Conservation (phyloP, 2,888 invertebrate genomes). For the Sinodicranocentrus sp. region DNA sequence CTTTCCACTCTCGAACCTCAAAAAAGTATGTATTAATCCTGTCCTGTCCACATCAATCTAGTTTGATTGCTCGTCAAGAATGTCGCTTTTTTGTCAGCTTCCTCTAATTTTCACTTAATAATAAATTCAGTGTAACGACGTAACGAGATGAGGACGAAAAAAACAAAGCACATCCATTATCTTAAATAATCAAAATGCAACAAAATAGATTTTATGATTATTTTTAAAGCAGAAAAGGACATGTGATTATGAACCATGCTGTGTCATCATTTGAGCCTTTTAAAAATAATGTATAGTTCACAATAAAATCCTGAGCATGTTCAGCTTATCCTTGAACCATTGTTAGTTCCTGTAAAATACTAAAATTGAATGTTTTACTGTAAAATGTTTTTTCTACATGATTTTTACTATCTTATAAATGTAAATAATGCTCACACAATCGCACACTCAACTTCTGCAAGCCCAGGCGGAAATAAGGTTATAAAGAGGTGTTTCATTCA, state of each 20-base stretch:
- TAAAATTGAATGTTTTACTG: background rate
- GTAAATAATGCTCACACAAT: background rate
- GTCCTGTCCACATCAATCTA: slow-evolving; percentile 1
- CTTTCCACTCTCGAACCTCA: background rate
- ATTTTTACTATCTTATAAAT: slow-evolving; percentile 14
- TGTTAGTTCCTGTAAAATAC: slow-evolving; percentile 19
- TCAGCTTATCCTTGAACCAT: slow-evolving; percentile 57
- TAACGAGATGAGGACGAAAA: background rate
- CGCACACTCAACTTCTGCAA: background rate
- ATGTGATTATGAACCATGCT: slow-evolving; percentile 45
- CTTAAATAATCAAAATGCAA: no score
- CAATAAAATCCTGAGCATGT: background rate
- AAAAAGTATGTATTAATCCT: no score
- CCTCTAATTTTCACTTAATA: background rate
- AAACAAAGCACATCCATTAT: no score
- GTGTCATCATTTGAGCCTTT: slow-evolving; percentile 51
- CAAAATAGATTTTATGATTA: background rate
- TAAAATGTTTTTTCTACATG: background rate
- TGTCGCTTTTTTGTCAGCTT: background rate
- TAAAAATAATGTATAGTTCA: slow-evolving; percentile 9
- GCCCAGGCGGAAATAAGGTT: slow-evolving; percentile 64
- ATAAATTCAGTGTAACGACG: background rate
- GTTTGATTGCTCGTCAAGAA: background rate
- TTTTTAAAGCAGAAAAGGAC: slow-evolving; percentile 35
- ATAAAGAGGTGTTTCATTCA: slow-evolving; percentile 53